Conservation (phyloP, 1,140 invertebrate species). For the Neodiprion virginianus region DNA sequence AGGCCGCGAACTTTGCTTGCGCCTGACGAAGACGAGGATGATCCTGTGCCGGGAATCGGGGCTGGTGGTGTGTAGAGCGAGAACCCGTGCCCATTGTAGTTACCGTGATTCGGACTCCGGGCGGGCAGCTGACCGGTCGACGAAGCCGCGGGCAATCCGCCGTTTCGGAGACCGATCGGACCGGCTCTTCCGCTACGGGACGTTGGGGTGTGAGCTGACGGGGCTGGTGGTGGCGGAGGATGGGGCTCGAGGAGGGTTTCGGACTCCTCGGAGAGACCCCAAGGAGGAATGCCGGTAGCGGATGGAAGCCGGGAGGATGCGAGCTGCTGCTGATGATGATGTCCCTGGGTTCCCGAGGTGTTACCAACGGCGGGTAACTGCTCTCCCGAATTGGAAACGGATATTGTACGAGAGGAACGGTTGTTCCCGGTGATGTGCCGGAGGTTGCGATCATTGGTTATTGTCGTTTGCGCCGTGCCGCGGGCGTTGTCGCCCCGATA, state of each 20-base stretch:
- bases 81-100: conserved; percentile 63
- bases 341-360: conserved; percentile 33
- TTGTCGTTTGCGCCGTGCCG: conserved; percentile 24
- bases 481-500: conserved; percentile 58
- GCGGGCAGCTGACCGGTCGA: conserved; percentile 45
- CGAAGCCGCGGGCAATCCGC: conserved; percentile 12
- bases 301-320: conserved; percentile 38
- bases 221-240: conserved; percentile 53
- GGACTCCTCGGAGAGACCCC: conserved; percentile 48
- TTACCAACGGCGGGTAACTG: conserved; percentile 31
- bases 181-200: conserved; percentile 13
- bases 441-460: conserved; percentile 57
- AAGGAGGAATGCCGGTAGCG: conserved; percentile 43
- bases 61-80: conserved; percentile 65
- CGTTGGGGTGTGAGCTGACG: conserved; percentile 36
- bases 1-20: conserved; percentile 60
- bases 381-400: conserved; percentile 22
- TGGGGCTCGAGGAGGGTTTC: conserved; percentile 50
- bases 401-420: background rate
- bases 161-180: background rate
- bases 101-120: conserved; percentile 49
- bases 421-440: conserved; percentile 39
- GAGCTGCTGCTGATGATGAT: conserved; percentile 30
- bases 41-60: conserved; percentile 55
- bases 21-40: conserved; percentile 22